Percentiles rank a stretch among this genome's conserved stretches.
Evolutionary conservation across 2,888 invertebrate genomes (phyloP).

Genomic region (Temnothorax unifasciatus): DNA sequence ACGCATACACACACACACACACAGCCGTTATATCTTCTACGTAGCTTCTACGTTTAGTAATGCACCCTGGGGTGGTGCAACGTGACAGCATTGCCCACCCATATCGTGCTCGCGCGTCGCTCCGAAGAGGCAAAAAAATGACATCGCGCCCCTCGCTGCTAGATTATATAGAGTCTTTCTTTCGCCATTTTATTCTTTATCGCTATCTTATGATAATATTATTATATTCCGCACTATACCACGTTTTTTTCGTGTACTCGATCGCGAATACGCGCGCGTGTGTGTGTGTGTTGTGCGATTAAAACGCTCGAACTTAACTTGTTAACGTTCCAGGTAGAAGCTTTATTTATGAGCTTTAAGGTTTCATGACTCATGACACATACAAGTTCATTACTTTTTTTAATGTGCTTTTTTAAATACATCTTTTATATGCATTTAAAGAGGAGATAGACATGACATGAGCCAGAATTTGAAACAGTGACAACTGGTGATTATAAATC

Average conservation of each 20-base stretch:
- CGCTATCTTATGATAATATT: slow-evolving; percentile 82
- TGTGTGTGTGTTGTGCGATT: background rate
- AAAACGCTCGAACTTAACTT: background rate
- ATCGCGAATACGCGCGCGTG: background rate
- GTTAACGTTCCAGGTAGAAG: background rate
- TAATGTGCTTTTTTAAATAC: background rate
- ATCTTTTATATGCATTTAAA: background rate
- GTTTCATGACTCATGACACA: background rate
- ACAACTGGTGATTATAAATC: background rate
- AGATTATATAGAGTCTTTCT: slow-evolving; percentile 80
- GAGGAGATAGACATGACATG: background rate
- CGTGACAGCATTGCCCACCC: slow-evolving; percentile 76
- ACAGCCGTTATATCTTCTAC: slow-evolving; percentile 76
- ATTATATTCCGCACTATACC: slow-evolving; percentile 64
- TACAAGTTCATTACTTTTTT: background rate
- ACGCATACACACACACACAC: background rate
- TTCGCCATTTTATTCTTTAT: slow-evolving; percentile 79
- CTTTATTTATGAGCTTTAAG: background rate
- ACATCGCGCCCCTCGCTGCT: slow-evolving; percentile 68
- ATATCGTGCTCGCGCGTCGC: slow-evolving; percentile 79
- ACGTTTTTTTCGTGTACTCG: background rate
- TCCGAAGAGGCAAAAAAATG: slow-evolving; percentile 76
- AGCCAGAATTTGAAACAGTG: background rate
- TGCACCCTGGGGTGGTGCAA: slow-evolving; percentile 65
- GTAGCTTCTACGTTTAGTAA: slow-evolving; percentile 67